A percentile compares a stretch with the other conserved stretches of the same genome.
Evolutionary conservation across 92 coral and sea anemone species (phyloP).

Genomic region (Phenganax stokvisi): DNA sequence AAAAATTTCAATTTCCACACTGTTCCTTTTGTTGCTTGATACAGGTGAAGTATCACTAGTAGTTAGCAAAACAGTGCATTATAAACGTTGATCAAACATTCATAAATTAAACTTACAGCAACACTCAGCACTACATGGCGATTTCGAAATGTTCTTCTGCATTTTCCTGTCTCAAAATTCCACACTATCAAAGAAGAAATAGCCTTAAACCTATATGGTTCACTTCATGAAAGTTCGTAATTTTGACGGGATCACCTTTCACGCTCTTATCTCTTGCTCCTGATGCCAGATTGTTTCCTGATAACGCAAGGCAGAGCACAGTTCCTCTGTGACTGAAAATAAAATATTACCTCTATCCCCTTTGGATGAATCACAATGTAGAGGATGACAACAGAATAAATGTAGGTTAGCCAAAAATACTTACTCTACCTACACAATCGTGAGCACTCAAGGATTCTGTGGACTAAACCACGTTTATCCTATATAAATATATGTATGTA

Average conservation of each 20-base stretch:
- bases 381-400: background rate
- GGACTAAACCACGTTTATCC: too few species aligned
- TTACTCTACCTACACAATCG: background rate
- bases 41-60: too few species aligned
- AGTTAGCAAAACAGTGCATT: background rate
- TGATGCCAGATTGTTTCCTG: constrained; percentile 80
- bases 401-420: background rate
- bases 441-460: too few species aligned
- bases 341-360: background rate
- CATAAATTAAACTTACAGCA: constrained; percentile 51
- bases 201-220: background rate
- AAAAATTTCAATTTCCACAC: too few species aligned
- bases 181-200: constrained; percentile 52
- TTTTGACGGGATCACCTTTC: constrained; percentile 49
- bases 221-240: too few species aligned
- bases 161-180: constrained; percentile 88
- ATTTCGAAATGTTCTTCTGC: constrained; percentile 90
- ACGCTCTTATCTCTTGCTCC: constrained; percentile 97
- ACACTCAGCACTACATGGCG: constrained; percentile 88
- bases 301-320: constrained; percentile 78
- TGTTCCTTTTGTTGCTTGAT: too few species aligned
- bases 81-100: background rate
- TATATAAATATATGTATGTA: too few species aligned
- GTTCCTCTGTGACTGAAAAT: constrained; percentile 74
- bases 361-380: too few species aligned